Percentiles rank a stretch among this genome's conserved stretches.
These are phyloP conservation scores for Dasyornis broadbenti DNA, from an alignment of 2,113 vertebrate genomes.

Conservation along the genomic window DNA sequence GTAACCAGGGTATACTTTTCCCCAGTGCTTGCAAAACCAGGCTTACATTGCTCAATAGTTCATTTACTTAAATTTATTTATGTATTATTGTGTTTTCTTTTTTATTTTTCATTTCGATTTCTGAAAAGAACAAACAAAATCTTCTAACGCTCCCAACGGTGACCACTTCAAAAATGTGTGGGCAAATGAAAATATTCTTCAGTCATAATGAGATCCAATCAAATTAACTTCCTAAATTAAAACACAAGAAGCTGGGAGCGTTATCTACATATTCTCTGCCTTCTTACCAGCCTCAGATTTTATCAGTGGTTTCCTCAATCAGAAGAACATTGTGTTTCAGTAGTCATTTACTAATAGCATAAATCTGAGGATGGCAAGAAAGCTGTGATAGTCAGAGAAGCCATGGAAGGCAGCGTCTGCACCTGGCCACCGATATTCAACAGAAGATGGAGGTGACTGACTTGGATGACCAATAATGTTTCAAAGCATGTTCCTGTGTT, in stretches of 20 bases:
- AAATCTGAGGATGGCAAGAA: background rate
- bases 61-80: background rate
- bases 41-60: background rate
- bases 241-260: background rate
- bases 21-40: background rate
- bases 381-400: background rate
- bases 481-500: rapidly evolving
- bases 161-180: background rate
- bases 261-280: background rate
- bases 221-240: background rate
- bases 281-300: background rate
- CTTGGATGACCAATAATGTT: background rate
- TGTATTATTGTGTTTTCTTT: background rate
- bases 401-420: background rate
- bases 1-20: background rate
- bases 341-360: background rate
- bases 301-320: background rate
- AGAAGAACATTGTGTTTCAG: background rate
- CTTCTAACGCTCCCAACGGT: background rate
- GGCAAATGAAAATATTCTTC: background rate
- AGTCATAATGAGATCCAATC: background rate
- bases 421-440: background rate
- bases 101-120: background rate
- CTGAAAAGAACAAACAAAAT: background rate
- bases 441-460: background rate